phyloP scores from a whole-genome alignment of 2,113 vertebrate genomes.

The Otis tarda region DNA sequence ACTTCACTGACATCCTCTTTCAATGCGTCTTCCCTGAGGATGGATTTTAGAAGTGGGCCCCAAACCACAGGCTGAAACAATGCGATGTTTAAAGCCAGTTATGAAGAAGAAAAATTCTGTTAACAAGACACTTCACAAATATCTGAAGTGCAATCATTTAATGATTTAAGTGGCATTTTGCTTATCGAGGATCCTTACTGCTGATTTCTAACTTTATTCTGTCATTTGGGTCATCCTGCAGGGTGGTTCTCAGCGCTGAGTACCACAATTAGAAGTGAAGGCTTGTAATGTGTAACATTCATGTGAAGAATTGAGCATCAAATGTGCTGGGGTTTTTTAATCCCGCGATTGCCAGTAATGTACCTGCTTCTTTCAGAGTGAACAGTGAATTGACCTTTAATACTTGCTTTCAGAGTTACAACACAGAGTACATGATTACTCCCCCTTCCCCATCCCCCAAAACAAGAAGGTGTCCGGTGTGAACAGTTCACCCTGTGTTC shows the following conservation, averaged over 20 bases:
- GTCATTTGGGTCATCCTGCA: neutral
- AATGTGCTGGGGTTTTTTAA: neutral
- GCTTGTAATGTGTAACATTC: neutral
- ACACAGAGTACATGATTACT: neutral
- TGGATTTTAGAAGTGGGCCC: neutral
- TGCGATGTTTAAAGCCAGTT: neutral
- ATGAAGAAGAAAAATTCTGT: neutral
- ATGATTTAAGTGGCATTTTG: neutral
- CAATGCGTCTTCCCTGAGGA: neutral
- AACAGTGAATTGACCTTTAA: conserved; percentile 18
- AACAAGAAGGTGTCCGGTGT: conserved; percentile 10
- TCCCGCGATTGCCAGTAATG: neutral
- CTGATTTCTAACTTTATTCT: neutral
- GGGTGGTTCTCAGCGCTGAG: neutral
- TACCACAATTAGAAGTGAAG: neutral
- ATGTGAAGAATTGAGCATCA: neutral
- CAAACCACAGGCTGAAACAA: neutral
- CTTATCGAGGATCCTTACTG: neutral
- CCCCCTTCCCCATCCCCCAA: neutral
- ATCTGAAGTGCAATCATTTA: neutral
- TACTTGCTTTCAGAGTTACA: conserved; percentile 44
- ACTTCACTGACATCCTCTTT: neutral
- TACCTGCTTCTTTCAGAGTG: neutral
- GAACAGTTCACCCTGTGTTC: neutral
- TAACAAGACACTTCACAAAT: neutral